Conservation (phyloP, 2,113 vertebrate species). For the Malurus melanocephalus region DNA sequence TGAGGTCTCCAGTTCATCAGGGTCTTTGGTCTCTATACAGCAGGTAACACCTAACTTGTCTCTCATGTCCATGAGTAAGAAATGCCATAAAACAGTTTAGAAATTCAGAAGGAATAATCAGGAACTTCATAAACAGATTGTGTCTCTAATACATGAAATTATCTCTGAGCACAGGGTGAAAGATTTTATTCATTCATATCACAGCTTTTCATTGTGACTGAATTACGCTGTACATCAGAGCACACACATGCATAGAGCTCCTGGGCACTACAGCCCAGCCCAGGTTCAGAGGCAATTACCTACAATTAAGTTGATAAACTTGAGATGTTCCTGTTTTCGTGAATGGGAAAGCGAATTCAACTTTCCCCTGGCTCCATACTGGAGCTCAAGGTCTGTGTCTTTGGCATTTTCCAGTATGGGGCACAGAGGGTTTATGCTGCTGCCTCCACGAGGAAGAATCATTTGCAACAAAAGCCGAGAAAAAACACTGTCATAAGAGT, state of each 20-base stretch:
- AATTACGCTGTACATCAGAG: neutral
- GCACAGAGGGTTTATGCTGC: neutral
- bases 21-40: neutral
- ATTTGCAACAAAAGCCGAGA: neutral
- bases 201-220: neutral
- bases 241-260: neutral
- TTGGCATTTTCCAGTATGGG: neutral
- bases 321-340: neutral
- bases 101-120: neutral
- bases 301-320: neutral
- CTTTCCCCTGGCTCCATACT: neutral
- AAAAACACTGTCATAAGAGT: neutral
- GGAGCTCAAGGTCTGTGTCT: neutral
- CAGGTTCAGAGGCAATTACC: neutral
- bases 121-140: neutral
- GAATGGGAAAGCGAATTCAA: neutral
- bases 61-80: neutral
- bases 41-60: neutral
- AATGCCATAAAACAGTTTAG: neutral
- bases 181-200: neutral
- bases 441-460: neutral
- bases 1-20: neutral
- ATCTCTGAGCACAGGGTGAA: neutral
- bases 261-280: neutral
- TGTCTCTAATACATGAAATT: neutral